Percentiles rank a stretch among this genome's conserved stretches.
These are phyloP conservation scores for Sterna hirundo DNA, from an alignment of 2,113 vertebrate species.

Conservation along the genomic window DNA sequence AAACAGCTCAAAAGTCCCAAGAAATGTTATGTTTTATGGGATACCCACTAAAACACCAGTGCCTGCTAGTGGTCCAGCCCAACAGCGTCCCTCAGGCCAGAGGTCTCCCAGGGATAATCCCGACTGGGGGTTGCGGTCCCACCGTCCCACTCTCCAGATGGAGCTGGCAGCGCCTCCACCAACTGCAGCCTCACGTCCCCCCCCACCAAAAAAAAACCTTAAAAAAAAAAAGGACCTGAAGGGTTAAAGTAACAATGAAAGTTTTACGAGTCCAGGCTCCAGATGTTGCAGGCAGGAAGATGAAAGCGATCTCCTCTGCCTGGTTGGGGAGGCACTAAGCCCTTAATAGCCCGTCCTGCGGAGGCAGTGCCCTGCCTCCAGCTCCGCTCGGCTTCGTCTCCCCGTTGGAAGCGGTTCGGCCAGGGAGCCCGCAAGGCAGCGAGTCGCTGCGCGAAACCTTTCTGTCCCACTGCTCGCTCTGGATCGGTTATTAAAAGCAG, in stretches of 20 bases:
- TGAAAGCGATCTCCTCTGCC: slow-evolving; percentile 32
- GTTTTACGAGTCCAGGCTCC: slow-evolving; percentile 31
- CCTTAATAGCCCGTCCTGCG: background rate
- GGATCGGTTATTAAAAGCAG: slow-evolving; percentile 38
- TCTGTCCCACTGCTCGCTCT: background rate
- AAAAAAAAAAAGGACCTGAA: background rate
- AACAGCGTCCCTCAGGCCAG: background rate
- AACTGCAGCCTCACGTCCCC: background rate
- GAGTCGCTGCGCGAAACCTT: background rate
- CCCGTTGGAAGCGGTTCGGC: background rate
- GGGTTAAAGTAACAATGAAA: slow-evolving; percentile 15
- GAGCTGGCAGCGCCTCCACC: background rate
- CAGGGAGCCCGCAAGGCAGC: background rate
- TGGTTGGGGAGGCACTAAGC: background rate
- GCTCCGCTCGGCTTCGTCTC: background rate
- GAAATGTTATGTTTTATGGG: background rate
- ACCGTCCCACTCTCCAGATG: background rate
- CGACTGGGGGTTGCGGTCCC: background rate
- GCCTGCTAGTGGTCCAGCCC: background rate
- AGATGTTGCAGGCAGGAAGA: slow-evolving; percentile 43
- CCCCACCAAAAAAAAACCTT: background rate
- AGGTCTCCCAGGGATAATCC: background rate
- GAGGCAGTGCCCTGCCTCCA: background rate
- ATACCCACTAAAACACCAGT: background rate
- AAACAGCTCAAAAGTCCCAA: background rate